Base-by-base conservation (phyloP, 2,888 invertebrate genomes). In the Tineola bisselliella region DNA sequence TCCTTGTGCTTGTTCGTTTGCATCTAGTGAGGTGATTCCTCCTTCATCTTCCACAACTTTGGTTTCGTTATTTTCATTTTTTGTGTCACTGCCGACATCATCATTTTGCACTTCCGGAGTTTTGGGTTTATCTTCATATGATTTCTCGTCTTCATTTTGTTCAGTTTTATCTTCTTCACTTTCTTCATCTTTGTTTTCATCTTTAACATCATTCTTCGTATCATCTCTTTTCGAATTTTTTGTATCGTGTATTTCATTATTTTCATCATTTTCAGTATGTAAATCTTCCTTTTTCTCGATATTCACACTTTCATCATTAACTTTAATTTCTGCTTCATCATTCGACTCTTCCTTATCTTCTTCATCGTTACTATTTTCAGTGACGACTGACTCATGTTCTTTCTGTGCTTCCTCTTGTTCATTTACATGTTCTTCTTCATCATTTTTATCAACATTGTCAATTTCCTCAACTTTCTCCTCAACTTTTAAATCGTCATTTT, bases 191-290 rank as follows among this genome's bases (percentile, higher is more conserved):
- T 69, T 62, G 58, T 64, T 63, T 58, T 62, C 62, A 63, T 66
- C 62, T 52, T 69, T 64, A 48, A 62, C 63, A 8, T 60, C 62
- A 8, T 66, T 59, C 17, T 25, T 44, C 31, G 19, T 60, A 6
- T 44, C 15, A 6, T 44, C 44, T 1, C 3, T 43, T n/a, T 44
- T n/a, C 44, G 18, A 60, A 62, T 59, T 52, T 19, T 60, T 64
- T 63, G 61, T 30, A 33, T 48, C 63, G 63, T 63, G 61, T 19
- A 33, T 44, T 63, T 63, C 57, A 57, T 61, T 59, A 12, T 58
- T 25, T 60, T 65, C 62, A 58, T 66, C 62, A 63, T 69, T 62
- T 67, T 69, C 63, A 64, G 71, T 64, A 66, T 70, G 66, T 63
- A 70, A 52, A 67, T 67, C 65, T 63, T 68, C 19, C 12, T 44